A percentile compares a stretch with the other conserved stretches of the same genome.
Conservation (phyloP, 2,888 invertebrate genomes). For the Leptopilina myrica region DNA sequence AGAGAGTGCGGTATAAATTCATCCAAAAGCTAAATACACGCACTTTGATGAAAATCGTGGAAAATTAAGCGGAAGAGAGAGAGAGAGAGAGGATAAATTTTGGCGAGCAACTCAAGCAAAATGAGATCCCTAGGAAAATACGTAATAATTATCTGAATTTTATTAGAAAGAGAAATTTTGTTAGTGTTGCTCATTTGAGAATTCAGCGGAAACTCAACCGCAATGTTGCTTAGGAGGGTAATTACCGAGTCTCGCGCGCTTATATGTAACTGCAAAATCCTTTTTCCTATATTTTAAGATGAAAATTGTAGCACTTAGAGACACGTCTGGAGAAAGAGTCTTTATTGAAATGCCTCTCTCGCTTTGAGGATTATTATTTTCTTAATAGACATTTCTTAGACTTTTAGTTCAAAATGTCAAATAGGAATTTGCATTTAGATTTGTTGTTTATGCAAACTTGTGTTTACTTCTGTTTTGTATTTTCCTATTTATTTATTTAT, state of each 20-base stretch:
- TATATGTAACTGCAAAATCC: constrained; percentile 10
- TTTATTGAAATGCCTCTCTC: constrained; percentile 24
- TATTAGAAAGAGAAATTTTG: constrained; percentile 24
- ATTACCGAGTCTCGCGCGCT: background rate
- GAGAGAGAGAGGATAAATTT: constrained; percentile 2
- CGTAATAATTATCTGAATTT: constrained; percentile 5
- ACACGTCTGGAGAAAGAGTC: background rate
- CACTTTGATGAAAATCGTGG: constrained; percentile 1
- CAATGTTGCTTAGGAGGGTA: constrained; percentile 6
- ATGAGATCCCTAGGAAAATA: constrained; percentile 3
- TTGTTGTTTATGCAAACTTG: background rate
- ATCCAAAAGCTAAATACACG: background rate
- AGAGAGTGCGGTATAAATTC: background rate
- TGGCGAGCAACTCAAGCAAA: constrained; percentile 13
- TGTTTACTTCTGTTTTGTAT: too few relatives aligned
- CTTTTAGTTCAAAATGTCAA: background rate
- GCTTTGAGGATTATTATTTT: constrained; percentile 5
- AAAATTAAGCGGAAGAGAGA: constrained; percentile 9
- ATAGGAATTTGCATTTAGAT: background rate
- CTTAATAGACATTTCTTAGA: constrained; percentile 26
- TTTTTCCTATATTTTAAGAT: background rate
- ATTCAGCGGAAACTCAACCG: constrained; percentile 12
- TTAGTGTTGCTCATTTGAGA: constrained; percentile 13
- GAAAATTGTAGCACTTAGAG: background rate
- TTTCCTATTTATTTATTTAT: too few relatives aligned